phyloP scores from a whole-genome alignment of 2,113 vertebrate species.

The Tachuris rubrigastra region DNA sequence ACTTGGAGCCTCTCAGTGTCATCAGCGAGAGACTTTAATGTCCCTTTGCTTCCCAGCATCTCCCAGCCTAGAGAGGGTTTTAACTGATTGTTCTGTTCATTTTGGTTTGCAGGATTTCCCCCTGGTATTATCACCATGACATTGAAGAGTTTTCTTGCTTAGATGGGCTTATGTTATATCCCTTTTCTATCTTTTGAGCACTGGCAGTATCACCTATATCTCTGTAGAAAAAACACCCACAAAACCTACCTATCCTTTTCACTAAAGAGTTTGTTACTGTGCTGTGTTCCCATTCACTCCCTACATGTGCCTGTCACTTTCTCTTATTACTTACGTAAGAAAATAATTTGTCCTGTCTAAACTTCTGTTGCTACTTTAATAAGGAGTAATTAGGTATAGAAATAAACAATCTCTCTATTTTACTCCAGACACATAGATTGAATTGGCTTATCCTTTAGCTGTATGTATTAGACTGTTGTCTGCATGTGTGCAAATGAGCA shows the following conservation, averaged over 20 bases:
- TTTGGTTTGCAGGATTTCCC: neutral
- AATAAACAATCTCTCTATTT: slow-evolving; percentile 19
- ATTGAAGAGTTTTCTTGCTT: neutral
- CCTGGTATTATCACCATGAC: neutral
- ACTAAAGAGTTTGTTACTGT: neutral
- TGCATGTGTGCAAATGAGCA: neutral
- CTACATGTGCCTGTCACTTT: neutral
- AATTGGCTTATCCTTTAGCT: neutral
- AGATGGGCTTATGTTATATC: neutral
- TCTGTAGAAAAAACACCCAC: neutral
- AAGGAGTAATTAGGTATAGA: slow-evolving; percentile 31
- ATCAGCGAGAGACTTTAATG: neutral
- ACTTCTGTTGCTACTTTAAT: slow-evolving; percentile 47
- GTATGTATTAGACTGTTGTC: neutral
- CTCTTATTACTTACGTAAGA: neutral
- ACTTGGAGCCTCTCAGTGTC: neutral
- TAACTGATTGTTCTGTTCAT: neutral
- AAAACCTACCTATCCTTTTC: neutral
- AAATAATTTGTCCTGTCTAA: slow-evolving; percentile 31
- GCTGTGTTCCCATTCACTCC: neutral
- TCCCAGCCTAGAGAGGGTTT: neutral
- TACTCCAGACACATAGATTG: neutral
- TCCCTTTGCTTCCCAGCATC: neutral
- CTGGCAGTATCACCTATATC: neutral
- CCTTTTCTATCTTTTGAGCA: neutral